Percentiles rank a stretch among this genome's conserved stretches.
phyloP scores from a whole-genome alignment of 2,797 vertebrate genomes.

The Gila robusta region DNA sequence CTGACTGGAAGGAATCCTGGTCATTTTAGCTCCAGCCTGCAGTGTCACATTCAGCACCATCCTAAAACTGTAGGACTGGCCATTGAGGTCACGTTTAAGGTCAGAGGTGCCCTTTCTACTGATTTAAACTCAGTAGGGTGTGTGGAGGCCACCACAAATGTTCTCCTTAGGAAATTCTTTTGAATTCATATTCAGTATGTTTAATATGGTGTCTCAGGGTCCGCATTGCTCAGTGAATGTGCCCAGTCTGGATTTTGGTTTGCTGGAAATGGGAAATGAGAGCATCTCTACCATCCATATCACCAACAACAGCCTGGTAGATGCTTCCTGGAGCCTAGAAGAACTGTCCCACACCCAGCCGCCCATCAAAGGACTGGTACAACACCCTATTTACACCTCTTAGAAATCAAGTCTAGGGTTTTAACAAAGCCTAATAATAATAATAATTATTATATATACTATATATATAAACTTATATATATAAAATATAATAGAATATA shows the following conservation, averaged over 20 bases:
- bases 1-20: constrained; percentile 84
- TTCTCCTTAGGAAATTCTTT: neutral
- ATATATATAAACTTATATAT: too few relatives aligned
- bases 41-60: constrained; percentile 80
- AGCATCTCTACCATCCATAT: constrained; percentile 75
- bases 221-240: constrained; percentile 78
- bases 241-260: constrained; percentile 85
- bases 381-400: neutral
- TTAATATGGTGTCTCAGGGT: constrained; percentile 78
- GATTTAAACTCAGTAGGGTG: neutral
- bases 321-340: constrained; percentile 84
- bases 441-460: neutral
- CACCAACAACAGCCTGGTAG: constrained; percentile 82
- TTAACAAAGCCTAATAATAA: neutral
- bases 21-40: constrained; percentile 72
- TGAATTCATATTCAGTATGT: neutral
- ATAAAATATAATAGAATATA: neutral
- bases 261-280: constrained; percentile 80
- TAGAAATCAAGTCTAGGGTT: neutral
- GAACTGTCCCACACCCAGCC: constrained; percentile 69
- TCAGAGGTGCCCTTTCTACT: constrained; percentile 56
- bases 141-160: neutral
- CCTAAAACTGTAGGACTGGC: constrained; percentile 77
- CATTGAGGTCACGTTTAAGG: constrained; percentile 88
- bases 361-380: constrained; percentile 65